A percentile compares a stretch with the other conserved stretches of the same genome.
phyloP scores from a whole-genome alignment of 2,888 invertebrate species.

The Dasysyrphus tricinctus region DNA sequence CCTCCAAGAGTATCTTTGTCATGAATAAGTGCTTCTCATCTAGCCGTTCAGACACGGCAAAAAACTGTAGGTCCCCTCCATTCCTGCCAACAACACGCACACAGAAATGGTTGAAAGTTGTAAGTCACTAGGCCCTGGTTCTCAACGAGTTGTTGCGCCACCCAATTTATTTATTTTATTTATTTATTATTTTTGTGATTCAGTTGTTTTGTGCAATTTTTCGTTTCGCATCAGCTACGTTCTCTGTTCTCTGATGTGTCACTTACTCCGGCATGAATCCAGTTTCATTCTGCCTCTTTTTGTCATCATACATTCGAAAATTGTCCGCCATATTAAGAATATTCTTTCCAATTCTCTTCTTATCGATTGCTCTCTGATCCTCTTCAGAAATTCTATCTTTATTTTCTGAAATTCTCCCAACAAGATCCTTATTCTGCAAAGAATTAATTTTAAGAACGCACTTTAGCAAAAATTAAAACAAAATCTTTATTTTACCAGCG shows the following conservation, averaged over 20 bases:
- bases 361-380: constrained; percentile 87
- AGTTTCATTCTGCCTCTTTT: constrained; percentile 66
- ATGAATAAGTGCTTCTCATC: too few relatives aligned
- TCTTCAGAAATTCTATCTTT: constrained; percentile 85
- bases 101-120: too few relatives aligned
- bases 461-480: background rate
- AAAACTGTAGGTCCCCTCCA: too few relatives aligned
- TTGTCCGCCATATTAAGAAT: constrained; percentile 81
- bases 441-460: background rate
- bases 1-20: too few relatives aligned
- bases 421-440: constrained; percentile 76
- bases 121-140: too few relatives aligned
- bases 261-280: constrained; percentile 80
- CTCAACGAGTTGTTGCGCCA: too few relatives aligned
- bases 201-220: background rate
- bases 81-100: too few relatives aligned
- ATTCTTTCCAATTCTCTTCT: constrained; percentile 86
- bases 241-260: background rate
- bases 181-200: background rate
- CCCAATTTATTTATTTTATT: too few relatives aligned
- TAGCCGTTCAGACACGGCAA: too few relatives aligned
- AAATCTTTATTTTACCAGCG: constrained; percentile 77
- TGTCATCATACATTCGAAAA: constrained; percentile 77
- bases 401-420: constrained; percentile 81
- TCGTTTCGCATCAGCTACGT: background rate